phyloP scores from a whole-genome alignment of 2,113 vertebrate genomes.

The Bubo scandiacus region DNA sequence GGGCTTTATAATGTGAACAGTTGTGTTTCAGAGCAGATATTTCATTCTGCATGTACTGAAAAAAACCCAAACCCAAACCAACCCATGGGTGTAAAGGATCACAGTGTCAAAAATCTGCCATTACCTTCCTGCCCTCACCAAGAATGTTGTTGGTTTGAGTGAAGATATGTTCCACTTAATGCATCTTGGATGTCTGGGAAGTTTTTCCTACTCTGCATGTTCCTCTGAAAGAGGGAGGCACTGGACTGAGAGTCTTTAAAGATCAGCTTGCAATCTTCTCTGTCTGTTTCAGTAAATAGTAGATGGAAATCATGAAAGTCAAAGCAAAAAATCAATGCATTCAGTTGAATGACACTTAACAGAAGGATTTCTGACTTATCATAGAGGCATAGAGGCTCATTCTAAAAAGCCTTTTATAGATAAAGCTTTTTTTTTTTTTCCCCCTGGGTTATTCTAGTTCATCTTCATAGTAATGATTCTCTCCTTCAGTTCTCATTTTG shows the following conservation, averaged over 20 bases:
- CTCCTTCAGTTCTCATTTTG: not conserved
- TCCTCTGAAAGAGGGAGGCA: not conserved
- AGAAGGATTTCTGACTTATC: not conserved
- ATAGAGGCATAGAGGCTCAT: not conserved
- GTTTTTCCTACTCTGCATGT: not conserved
- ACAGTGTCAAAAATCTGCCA: not conserved
- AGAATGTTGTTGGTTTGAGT: not conserved
- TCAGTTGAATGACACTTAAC: constrained; percentile 1
- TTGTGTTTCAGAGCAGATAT: not conserved
- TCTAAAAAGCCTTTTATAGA: not conserved
- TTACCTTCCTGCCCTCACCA: not conserved
- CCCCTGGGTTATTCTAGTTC: not conserved
- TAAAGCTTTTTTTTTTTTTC: not conserved
- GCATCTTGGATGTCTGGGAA: not conserved
- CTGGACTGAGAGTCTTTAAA: not conserved
- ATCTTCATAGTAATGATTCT: not conserved
- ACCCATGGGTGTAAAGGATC: not conserved
- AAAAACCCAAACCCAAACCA: not conserved
- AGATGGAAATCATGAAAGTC: constrained; percentile 29
- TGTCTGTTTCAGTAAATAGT: constrained; percentile 21
- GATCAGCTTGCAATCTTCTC: not conserved
- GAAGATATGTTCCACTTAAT: not conserved
- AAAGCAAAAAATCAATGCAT: constrained; percentile 1
- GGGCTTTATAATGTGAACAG: not conserved
- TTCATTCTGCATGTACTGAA: not conserved